phyloP scores from a whole-genome alignment of 2,113 vertebrate genomes.

The Phycodurus eques region DNA sequence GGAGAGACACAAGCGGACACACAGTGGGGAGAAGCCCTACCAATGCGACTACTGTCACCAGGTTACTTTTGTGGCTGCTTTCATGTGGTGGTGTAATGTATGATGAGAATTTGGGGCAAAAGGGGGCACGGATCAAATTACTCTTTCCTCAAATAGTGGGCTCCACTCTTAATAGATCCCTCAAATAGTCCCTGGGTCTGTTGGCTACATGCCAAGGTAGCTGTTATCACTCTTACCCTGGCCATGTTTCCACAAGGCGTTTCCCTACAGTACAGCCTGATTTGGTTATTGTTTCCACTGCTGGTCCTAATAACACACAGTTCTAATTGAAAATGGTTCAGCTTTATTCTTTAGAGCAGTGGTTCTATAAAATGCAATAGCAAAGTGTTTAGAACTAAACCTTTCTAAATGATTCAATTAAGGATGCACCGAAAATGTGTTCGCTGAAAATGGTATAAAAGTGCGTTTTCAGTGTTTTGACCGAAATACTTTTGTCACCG shows the following conservation, averaged over 20 bases:
- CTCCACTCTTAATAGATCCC: not conserved
- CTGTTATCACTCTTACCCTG: no score
- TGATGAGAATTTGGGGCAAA: not conserved
- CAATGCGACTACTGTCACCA: constrained; percentile 99
- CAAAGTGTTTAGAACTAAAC: no score
- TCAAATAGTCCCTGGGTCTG: not conserved
- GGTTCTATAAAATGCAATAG: no score
- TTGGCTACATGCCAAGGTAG: not conserved
- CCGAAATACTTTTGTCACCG: no score
- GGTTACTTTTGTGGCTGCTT: constrained; percentile 65
- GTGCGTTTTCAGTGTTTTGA: no score
- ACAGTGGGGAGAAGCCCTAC: constrained; percentile 98
- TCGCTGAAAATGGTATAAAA: no score
- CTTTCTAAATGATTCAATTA: no score
- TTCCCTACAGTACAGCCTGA: not conserved
- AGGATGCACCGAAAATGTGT: no score
- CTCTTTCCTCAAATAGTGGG: not conserved
- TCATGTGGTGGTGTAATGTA: not conserved
- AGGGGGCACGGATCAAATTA: not conserved
- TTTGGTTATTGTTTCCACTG: not conserved
- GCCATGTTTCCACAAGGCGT: no score
- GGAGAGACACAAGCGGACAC: constrained; percentile 98
- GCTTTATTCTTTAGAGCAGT: no score
- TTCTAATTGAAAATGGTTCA: no score
- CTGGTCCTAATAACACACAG: no score